Conservation (phyloP, 1,140 invertebrate genomes). For the Saccostrea echinata region DNA sequence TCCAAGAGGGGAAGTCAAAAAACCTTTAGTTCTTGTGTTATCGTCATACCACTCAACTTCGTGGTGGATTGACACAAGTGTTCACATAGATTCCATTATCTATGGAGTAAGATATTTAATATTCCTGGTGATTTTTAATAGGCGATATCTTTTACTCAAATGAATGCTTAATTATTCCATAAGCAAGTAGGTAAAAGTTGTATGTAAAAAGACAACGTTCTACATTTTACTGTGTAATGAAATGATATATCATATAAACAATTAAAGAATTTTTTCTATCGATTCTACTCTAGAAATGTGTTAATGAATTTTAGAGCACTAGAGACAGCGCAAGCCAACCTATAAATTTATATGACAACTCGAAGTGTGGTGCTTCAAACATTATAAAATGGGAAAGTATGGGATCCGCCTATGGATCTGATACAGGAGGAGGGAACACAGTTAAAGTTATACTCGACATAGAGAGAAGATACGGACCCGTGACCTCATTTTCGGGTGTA, state of each 20-base stretch:
- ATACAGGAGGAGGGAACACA: constrained; percentile 3
- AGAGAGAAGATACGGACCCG: neutral
- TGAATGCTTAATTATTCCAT: neutral
- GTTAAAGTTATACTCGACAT: neutral
- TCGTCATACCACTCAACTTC: neutral
- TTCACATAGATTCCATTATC: neutral
- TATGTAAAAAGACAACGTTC: neutral
- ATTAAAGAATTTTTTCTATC: too few relatives aligned
- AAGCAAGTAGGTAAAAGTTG: neutral
- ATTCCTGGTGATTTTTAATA: too few relatives aligned
- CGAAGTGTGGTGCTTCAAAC: neutral
- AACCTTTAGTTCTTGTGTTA: neutral
- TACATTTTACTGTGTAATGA: neutral
- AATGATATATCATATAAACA: too few relatives aligned
- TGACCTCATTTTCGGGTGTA: neutral
- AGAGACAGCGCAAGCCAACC: neutral
- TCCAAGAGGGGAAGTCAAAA: neutral
- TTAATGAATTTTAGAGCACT: neutral
- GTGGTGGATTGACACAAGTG: neutral
- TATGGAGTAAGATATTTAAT: neutral
- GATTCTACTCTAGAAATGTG: neutral
- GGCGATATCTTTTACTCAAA: too few relatives aligned
- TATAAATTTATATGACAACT: neutral
- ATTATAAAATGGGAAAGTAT: neutral
- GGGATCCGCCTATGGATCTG: neutral